Base-by-base conservation (phyloP, 2,113 vertebrate genomes). In the Solea solea region DNA sequence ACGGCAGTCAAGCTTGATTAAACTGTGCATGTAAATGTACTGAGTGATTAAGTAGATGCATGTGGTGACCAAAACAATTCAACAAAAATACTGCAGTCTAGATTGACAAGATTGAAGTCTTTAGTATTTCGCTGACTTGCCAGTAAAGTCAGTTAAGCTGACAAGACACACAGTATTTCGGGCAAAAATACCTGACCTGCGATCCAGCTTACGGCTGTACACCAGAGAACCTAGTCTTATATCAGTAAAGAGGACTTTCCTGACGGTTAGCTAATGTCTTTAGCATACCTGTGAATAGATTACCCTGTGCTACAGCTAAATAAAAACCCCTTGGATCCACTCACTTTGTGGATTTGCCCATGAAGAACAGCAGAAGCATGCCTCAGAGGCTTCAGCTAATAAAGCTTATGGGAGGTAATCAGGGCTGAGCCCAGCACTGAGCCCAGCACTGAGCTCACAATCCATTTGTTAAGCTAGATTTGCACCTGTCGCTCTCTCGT, bases 351-450 rank as follows among this genome's bases (percentile, higher is more conserved):
- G 81, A 87, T 89, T 92, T 88, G 74, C 72, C 67, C 52, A 28
- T 61, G 67, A 72, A 75, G 78, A 90, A 42, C 70, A 68, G 69
- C 59, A 58, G 76, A 72, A 16, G 8, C 48, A 34, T 66, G 73
- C 79, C 67, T 71, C 49, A 15, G 53, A 72, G 78, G 82, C 72
- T 69, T 85, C 72, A 67, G 80, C 85, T 79, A 79, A 86, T 65
- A 16, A 74, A 80, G 81, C 74, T 91, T 88, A 87, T 41, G 51
- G 59, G 52, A 69, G 62, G 63, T 92, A 92, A 93, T 93, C 88
- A 66, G 81, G 82, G 80, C 34, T 34, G 34, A 34, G 34, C 34
- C 34, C 34, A 34, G 75, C 61, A 49, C 34, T 34, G 34, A 34
- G 34, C 34, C 34, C 34, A 34, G 75, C 61, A 49, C 60, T 79